Conservation (phyloP, 2,113 vertebrate genomes). For the Sterrhoptilus dennistouni region DNA sequence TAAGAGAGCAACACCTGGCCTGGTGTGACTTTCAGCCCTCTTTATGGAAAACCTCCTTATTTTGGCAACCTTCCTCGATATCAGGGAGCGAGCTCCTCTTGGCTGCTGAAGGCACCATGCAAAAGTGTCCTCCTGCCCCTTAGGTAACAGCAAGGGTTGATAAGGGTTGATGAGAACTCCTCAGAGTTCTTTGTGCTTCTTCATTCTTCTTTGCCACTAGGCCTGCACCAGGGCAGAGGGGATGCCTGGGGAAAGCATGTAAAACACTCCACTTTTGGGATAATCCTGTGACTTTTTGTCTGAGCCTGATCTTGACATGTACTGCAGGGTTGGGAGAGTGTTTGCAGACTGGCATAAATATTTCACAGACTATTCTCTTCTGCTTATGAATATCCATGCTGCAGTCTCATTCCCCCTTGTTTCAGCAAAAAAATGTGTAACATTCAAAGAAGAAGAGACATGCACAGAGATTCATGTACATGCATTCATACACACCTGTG, state of each 20-base stretch:
- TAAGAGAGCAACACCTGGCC: background rate
- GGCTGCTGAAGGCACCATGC: background rate
- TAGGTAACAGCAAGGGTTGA: background rate
- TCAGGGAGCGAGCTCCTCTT: background rate
- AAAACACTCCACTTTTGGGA: background rate
- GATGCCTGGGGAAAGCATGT: background rate
- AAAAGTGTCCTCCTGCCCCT: background rate
- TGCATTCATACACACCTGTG: background rate
- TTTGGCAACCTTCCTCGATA: background rate
- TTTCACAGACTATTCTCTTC: background rate
- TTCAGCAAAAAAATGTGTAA: background rate
- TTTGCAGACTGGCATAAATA: background rate
- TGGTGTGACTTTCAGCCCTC: background rate
- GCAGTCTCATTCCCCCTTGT: background rate
- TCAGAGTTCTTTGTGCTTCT: background rate
- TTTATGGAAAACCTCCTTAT: background rate
- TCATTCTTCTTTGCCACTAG: background rate
- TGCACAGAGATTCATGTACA: fast-evolving
- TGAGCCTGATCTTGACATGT: background rate
- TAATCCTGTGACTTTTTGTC: background rate
- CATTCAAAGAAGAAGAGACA: background rate
- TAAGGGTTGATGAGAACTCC: background rate
- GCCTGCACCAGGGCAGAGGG: background rate
- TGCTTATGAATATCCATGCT: background rate
- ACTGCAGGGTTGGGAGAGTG: background rate